Evolutionary conservation across 1,140 invertebrate species (phyloP).

Genomic region (Tribolium castaneum): DNA sequence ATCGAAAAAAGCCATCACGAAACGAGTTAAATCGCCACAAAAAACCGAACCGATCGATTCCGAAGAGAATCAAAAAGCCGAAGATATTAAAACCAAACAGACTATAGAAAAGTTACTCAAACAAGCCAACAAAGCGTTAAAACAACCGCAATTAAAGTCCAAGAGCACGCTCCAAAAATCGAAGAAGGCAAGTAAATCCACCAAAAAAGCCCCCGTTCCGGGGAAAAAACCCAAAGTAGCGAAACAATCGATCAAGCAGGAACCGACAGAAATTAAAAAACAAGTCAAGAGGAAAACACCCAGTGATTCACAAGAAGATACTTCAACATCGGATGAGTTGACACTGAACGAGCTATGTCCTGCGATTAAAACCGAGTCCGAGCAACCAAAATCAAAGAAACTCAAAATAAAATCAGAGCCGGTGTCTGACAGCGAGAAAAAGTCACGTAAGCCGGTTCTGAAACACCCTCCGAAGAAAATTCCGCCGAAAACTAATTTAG

Average conservation of each 20-base stretch:
- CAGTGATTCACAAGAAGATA: conserved; percentile 42
- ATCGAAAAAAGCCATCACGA: conserved; percentile 3
- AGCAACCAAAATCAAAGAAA: conserved; percentile 29
- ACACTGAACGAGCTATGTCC: conserved; percentile 53
- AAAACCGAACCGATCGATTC: background rate
- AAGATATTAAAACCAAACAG: conserved; percentile 30
- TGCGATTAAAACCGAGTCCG: background rate
- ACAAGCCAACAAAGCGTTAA: conserved; percentile 44
- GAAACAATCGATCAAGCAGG: conserved; percentile 37
- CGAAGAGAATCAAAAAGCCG: background rate
- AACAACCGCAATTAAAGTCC: conserved; percentile 29
- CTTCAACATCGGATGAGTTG: conserved; percentile 59
- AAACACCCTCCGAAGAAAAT: conserved; percentile 59
- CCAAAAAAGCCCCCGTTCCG: conserved; percentile 10
- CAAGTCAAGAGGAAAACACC: background rate
- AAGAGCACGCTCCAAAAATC: conserved; percentile 32
- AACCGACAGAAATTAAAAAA: conserved; percentile 42
- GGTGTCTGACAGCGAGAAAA: conserved; percentile 51
- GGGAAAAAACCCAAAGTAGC: conserved; percentile 48
- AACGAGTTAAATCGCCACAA: conserved; percentile 20
- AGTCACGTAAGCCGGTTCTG: conserved; percentile 49
- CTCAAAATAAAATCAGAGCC: conserved; percentile 46
- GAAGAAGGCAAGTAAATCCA: conserved; percentile 14
- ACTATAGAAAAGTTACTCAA: conserved; percentile 48
- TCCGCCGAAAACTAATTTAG: conserved; percentile 60